Conservation (phyloP, 2,113 vertebrate genomes). For the Lates calcarifer region DNA sequence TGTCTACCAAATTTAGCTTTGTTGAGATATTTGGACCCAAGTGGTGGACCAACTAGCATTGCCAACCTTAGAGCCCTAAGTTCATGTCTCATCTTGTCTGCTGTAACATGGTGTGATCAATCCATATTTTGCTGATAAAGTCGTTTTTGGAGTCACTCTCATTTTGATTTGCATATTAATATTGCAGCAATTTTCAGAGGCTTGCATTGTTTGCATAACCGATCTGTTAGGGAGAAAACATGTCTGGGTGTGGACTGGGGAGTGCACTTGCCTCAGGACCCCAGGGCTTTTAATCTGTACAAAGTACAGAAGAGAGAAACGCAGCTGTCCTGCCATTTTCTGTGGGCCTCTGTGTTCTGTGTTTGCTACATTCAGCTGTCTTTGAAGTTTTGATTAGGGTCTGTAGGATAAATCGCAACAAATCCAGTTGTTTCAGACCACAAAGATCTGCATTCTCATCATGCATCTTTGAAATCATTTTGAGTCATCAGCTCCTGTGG, state of each 20-base stretch:
- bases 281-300: conserved; percentile 24
- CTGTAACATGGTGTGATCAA: background rate
- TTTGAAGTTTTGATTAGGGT: conserved; percentile 59
- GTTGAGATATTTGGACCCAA: background rate
- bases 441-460: conserved; percentile 64
- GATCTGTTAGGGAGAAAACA: conserved; percentile 15
- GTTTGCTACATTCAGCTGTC: conserved; percentile 13
- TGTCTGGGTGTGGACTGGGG: conserved; percentile 38
- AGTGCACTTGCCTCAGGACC: conserved; percentile 42
- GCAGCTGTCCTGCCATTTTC: conserved; percentile 18
- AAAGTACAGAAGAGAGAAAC: conserved; percentile 31
- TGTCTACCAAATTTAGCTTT: background rate
- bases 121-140: background rate
- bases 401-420: conserved; percentile 54
- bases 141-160: background rate
- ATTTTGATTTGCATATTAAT: conserved; percentile 19
- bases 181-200: conserved; percentile 2
- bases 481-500: conserved; percentile 81
- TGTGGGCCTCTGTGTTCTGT: background rate
- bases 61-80: no score
- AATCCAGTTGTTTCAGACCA: conserved; percentile 59
- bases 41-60: background rate
- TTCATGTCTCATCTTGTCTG: conserved; percentile 6
- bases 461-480: conserved; percentile 75
- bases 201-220: conserved; percentile 29